These are phyloP conservation scores for Chironomus striatipennis DNA, from an alignment of 1,140 invertebrate species.

Conservation along the genomic window DNA sequence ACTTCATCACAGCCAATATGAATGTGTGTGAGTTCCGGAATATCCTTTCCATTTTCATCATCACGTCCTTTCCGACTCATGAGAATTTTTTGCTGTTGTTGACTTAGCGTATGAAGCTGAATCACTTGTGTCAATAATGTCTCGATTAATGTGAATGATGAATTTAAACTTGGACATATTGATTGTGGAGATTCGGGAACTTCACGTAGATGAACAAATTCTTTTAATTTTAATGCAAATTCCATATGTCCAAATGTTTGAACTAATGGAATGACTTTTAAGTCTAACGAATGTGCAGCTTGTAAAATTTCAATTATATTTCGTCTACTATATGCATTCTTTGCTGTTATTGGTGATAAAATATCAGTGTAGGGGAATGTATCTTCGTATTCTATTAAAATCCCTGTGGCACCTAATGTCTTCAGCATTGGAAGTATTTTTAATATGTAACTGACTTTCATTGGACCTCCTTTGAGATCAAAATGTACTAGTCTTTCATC, in stretches of 20 bases:
- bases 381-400: constrained; percentile 94
- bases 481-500: constrained; percentile 62
- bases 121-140: constrained; percentile 77
- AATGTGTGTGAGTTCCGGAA: constrained; percentile 56
- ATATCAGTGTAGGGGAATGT: constrained; percentile 86
- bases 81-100: background rate
- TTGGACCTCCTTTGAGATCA: constrained; percentile 85
- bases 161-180: constrained; percentile 69
- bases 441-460: constrained; percentile 50
- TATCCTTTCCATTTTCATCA: constrained; percentile 37
- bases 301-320: constrained; percentile 58
- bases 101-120: constrained; percentile 32
- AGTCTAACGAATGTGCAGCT: constrained; percentile 41
- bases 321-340: constrained; percentile 64
- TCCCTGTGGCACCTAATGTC: constrained; percentile 71
- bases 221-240: constrained; percentile 74
- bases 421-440: constrained; percentile 57
- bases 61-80: constrained; percentile 26
- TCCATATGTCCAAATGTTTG: constrained; percentile 96
- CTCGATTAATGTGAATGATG: constrained; percentile 60
- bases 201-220: constrained; percentile 71
- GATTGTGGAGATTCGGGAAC: constrained; percentile 61
- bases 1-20: constrained; percentile 80
- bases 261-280: constrained; percentile 84
- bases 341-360: constrained; percentile 56